Evolutionary conservation across 1,140 invertebrate genomes (phyloP), one percentile per base, ranked within the genome.

Genomic region (Scaptomyza graminum): DNA sequence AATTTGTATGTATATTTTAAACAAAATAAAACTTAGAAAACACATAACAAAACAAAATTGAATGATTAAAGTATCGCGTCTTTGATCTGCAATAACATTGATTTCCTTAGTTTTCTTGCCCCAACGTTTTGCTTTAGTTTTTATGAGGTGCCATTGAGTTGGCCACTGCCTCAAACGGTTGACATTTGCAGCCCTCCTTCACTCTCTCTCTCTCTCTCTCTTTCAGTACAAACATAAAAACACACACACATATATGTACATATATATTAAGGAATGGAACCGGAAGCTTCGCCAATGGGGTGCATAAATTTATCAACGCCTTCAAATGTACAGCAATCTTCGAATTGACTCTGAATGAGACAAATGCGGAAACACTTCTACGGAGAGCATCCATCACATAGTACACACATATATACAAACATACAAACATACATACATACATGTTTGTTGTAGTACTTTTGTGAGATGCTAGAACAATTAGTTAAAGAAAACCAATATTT

Each of bases 281-380:
- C 83, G 83, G 83, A 88, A 88, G 83, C 73, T 65, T 56, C 56
- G 51, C 71, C 75, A 79, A 84, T 89, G 82, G 63, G 55, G 74
- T 68, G 78, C 75, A 79, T 90, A 89, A 89, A 90, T 90, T 74
- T 85, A 77, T 90, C 85, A 83, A 85, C 85, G 68, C 85, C 64
- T 90, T 57, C 43, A 76, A 64, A 49, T 44, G 31, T 62, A 70
- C 51, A 15, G 52, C 46, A 49, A 54, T 78, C 54, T 37, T 37
- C 25, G 62, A 61, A 80, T 72, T 57, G 52, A 79, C 47, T 52
- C 69, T 16, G 31, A 11, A 59, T 34, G 52, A n/a, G 68, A 50
- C 52, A 57, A 60, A 72, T 67, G 61, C 77, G 77, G 76, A 79
- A 79, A 74, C 60, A 61, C 44, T 56, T 74, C 47, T 12, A 28